Conservation (phyloP, 2,113 vertebrate genomes). For the Ochotona curzoniae region DNA sequence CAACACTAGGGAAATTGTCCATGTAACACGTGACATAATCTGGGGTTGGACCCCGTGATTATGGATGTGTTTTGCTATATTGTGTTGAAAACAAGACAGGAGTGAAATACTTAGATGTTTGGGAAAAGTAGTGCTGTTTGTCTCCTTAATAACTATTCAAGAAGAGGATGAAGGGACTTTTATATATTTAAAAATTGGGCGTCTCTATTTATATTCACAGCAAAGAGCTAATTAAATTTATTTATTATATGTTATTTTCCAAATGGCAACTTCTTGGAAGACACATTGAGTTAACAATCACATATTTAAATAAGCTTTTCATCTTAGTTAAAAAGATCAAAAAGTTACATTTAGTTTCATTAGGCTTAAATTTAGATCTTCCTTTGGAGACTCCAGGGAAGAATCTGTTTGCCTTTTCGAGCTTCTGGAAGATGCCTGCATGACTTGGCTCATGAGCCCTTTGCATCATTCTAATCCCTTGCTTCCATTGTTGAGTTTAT, state of each 20-base stretch:
- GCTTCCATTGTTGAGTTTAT: too few relatives aligned
- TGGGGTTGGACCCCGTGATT: background rate
- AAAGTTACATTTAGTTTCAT: too few relatives aligned
- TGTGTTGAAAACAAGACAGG: background rate
- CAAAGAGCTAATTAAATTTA: background rate
- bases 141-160: background rate
- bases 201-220: background rate
- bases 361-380: too few relatives aligned
- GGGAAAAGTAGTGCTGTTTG: background rate
- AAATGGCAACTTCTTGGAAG: constrained; percentile 13
- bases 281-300: background rate
- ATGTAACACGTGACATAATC: background rate
- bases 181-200: background rate
- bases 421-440: too few relatives aligned
- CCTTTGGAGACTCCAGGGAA: background rate
- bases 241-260: background rate
- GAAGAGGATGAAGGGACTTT: background rate
- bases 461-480: too few relatives aligned
- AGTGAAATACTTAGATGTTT: background rate
- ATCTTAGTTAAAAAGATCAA: background rate
- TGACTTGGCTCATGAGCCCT: too few relatives aligned
- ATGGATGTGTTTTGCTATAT: background rate
- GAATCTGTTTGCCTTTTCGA: too few relatives aligned
- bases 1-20: background rate
- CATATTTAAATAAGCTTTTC: background rate